Base-by-base conservation (phyloP, 1,140 invertebrate species). In the Lucilia cuprina region DNA sequence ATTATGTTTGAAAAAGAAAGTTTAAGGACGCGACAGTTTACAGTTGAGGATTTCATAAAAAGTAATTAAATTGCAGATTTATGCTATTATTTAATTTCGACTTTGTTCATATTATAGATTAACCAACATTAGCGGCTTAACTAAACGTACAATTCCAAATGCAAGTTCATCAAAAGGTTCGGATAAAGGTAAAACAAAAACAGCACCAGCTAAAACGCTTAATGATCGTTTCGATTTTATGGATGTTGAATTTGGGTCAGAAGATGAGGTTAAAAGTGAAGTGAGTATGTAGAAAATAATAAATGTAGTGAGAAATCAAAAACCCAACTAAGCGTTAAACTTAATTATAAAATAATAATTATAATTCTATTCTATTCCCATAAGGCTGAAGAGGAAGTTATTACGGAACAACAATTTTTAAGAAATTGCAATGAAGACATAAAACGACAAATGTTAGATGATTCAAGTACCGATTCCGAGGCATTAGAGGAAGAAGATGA, bases 401-500 rank as follows among this genome's bases (percentile, higher is more conserved):
- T 89, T 30, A 88, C 88, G 2, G 89, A 90, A 80, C 83, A 85
- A 49, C 86, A 90, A 49, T 90, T 87, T 84, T 65, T 89, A 21
- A 85, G 84, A 14, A 85, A 84, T 19, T 88, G 84, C 25, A 90
- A 90, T 86, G 88, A 89, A 17, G 84, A 90, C 82, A 83, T 90
- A 7, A 90, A 90, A 80, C 55, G 85, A 8, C 85, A 90, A 86
- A 85, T 90, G 35, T 82, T 90, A 13, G 86, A 88, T 83, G 88
- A 88, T 35, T 87, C 88, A 5, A 89, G 86, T 34, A 90, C 86
- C 35, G 88, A 90, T 30, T 86, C 86, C n/a, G 87, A 87, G 17
- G 80, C 86, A 17, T 86, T 87, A 5, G 87, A 88, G 74, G 84
- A 82, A 41, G 84, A 85, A 74, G 87, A 86, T 82, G 86, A 87